Percentiles rank a stretch among this genome's conserved stretches.
These are phyloP conservation scores for Gymnopithys bicolor DNA, from an alignment of 2,797 vertebrate species.

Conservation along the genomic window DNA sequence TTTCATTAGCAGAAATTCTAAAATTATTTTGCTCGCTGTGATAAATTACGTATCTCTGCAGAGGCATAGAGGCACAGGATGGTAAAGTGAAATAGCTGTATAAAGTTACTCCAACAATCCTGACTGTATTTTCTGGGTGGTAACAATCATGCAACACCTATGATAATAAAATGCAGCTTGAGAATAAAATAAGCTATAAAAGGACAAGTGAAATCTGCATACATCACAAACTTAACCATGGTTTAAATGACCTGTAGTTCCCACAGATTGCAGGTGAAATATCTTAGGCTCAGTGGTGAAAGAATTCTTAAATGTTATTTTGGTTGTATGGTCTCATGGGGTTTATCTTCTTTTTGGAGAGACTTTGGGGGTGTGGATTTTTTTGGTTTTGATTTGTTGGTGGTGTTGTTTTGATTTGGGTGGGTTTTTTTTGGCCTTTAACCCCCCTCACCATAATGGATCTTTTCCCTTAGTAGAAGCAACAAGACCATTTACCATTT, in stretches of 20 bases:
- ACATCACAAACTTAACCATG: not conserved
- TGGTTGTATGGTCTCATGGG: not conserved
- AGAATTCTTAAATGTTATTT: rapidly evolving
- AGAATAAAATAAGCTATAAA: not conserved
- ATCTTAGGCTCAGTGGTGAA: not conserved
- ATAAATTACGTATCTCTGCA: not conserved
- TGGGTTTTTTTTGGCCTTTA: not conserved
- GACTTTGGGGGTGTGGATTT: not conserved
- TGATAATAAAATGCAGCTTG: not conserved
- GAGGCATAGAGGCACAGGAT: not conserved
- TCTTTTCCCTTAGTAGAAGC: not conserved
- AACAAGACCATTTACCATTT: not conserved
- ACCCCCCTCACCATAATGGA: not conserved
- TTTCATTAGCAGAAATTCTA: not conserved
- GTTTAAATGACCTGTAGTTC: not conserved
- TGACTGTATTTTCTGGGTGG: not conserved
- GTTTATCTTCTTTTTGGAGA: not conserved
- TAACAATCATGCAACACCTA: not conserved
- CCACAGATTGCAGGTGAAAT: not conserved
- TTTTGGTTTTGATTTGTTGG: not conserved
- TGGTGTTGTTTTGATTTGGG: not conserved
- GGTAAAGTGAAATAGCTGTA: not conserved
- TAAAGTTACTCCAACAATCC: not conserved
- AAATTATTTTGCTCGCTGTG: not conserved
- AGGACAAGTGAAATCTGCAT: not conserved